Percentiles rank a stretch among this genome's conserved stretches.
Conservation (phyloP, 2,113 vertebrate genomes). For the Forbesichthys papilliferus region DNA sequence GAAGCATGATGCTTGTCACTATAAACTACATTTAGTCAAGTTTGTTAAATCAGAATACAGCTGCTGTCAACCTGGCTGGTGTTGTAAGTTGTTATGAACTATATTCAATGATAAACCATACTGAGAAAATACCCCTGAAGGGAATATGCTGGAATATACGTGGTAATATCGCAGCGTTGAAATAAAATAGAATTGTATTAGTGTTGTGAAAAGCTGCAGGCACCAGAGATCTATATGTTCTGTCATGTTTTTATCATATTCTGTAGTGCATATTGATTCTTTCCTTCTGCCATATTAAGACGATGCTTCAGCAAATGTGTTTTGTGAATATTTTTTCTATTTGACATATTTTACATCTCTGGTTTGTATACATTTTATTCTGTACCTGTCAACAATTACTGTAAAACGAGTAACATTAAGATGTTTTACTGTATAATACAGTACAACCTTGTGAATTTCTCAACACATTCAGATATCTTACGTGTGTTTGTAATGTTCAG, state of each 20-base stretch:
- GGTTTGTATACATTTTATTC: neutral
- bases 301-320: conserved; percentile 9
- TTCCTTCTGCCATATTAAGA: conserved; percentile 31
- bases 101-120: conserved; percentile 17
- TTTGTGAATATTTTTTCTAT: conserved; percentile 6
- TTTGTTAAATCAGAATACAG: neutral
- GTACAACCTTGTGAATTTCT: too few species aligned
- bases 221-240: conserved; percentile 55
- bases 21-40: neutral
- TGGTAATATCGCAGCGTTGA: conserved; percentile 37
- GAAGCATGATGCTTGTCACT: neutral
- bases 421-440: too few species aligned
- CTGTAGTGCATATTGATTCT: conserved; percentile 48
- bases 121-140: conserved; percentile 16
- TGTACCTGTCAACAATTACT: too few species aligned
- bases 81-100: neutral
- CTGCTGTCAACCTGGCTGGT: neutral
- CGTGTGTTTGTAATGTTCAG: too few species aligned
- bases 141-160: conserved; percentile 31
- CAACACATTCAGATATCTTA: too few species aligned
- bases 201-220: conserved; percentile 46
- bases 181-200: conserved; percentile 48
- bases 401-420: too few species aligned
- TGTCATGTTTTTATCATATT: conserved; percentile 59
- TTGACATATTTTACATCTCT: neutral